phyloP scores from a whole-genome alignment of 2,888 invertebrate species.

The Drosophila incognita region DNA sequence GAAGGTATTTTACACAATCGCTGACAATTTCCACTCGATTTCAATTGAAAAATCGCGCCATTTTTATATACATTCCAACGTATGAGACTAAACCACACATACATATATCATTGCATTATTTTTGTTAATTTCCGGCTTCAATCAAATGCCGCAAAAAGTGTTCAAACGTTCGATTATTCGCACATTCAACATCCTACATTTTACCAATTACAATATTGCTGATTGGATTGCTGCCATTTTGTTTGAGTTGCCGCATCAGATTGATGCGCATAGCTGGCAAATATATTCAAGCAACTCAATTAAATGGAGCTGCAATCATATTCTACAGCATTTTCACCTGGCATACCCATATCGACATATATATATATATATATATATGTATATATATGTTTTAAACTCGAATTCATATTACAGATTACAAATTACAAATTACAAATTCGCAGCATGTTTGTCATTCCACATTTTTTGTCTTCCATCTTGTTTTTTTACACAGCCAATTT shows the following conservation, averaged over 20 bases:
- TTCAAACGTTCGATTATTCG: constrained; percentile 60
- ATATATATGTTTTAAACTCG: constrained; percentile 57
- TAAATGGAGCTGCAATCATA: constrained; percentile 74
- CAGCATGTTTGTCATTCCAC: constrained; percentile 77
- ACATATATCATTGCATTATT: constrained; percentile 38
- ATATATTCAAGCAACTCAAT: constrained; percentile 68
- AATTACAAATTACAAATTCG: constrained; percentile 74
- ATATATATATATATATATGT: constrained; percentile 25
- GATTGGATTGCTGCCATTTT: constrained; percentile 74
- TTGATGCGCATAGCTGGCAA: constrained; percentile 21
- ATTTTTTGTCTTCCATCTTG: constrained; percentile 48
- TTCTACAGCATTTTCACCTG: constrained; percentile 44
- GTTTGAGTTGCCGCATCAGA: constrained; percentile 13
- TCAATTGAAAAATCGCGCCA: background rate
- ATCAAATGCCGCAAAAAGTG: constrained; percentile 72
- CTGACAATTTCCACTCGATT: constrained; percentile 24
- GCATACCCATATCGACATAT: constrained; percentile 16
- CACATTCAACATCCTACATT: constrained; percentile 67
- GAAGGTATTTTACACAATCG: constrained; percentile 8
- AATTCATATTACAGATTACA: constrained; percentile 71
- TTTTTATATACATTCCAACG: background rate
- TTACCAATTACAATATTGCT: constrained; percentile 70
- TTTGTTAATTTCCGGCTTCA: constrained; percentile 68
- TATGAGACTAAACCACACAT: constrained; percentile 23
- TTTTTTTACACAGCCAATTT: constrained; percentile 64